Evolutionary conservation across 2,113 vertebrate species (phyloP), one percentile per base, ranked within the genome.

Genomic region (Platanista minor): DNA sequence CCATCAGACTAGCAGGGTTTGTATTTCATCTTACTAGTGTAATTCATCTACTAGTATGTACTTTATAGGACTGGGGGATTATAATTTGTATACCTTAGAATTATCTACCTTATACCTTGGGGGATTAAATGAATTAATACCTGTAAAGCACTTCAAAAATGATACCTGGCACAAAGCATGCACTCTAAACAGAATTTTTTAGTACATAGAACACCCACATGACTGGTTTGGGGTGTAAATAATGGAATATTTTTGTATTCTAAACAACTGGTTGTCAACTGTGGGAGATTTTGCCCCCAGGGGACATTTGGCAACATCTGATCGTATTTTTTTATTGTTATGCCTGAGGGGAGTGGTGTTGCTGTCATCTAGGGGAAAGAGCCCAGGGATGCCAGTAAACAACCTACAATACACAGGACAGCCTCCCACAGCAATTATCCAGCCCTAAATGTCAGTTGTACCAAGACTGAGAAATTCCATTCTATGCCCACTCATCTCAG

Each of bases 61-160:
- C 15, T 17, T 82, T 59, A 41, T 8, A 52, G 25, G 20, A 8
- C 46, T 61, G 39, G 41, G 17, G 31, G 17, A 80, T 61, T 87
- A 57, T 69, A 80, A 46, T 57, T 23, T 69, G 31, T 80, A 78
- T 59, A 78, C 31, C 18, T 78, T 43, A 31, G 36, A 78, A 66
- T 8, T 62, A 33, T 80, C 46, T n/a, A 67, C 5, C 27, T 88
- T 87, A 41, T 57, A 75, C 66, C 57, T 82, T 88, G 46, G 17
- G 41, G 17, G 20, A 41, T 84, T 93, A 84, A 59, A 84, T 84
- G 27, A 62, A 27, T 61, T 86, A 78, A 52, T 49, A 52, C 27
- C n/a, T 77, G 4, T 54, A 88, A 92, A 95, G 67, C 11, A 33
- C 90, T 69, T 95, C 15, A 8, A 74, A 83, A 83, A 75, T 49